Conservation (phyloP, 2,888 invertebrate species). For the Drosophila nigritarsus region DNA sequence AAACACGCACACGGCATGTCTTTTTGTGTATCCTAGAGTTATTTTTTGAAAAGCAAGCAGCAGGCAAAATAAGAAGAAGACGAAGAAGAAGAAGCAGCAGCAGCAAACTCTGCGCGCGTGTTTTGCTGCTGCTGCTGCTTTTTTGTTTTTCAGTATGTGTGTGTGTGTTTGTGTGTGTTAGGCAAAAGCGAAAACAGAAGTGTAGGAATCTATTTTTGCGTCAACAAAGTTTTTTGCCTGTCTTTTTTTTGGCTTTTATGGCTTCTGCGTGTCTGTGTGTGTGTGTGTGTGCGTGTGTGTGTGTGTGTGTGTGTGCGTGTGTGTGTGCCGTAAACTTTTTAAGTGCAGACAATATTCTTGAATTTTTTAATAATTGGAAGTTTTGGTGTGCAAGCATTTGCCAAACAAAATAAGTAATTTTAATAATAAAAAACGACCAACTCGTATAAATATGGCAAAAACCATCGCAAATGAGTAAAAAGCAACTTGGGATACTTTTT, state of each 20-base stretch:
- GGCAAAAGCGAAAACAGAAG: slow-evolving; percentile 42
- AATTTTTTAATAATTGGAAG: slow-evolving; percentile 57
- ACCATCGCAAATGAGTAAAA: neutral
- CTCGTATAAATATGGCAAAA: slow-evolving; percentile 19
- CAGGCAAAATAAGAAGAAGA: slow-evolving; percentile 31
- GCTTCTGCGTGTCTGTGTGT: slow-evolving; percentile 22
- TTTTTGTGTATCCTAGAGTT: slow-evolving; percentile 79
- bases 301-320: slow-evolving; percentile 6
- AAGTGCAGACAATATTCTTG: slow-evolving; percentile 46
- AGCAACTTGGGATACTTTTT: neutral
- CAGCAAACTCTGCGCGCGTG: slow-evolving; percentile 49
- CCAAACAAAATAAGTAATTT: slow-evolving; percentile 45
- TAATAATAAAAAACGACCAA: slow-evolving; percentile 29
- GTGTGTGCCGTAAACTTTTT: slow-evolving; percentile 50
- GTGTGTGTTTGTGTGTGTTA: slow-evolving; percentile 17
- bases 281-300: slow-evolving; percentile 7
- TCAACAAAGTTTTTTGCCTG: slow-evolving; percentile 51
- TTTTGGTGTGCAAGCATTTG: slow-evolving; percentile 20
- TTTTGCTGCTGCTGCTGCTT: slow-evolving; percentile 42
- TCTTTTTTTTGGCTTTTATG: slow-evolving; percentile 54
- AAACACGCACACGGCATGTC: slow-evolving; percentile 63
- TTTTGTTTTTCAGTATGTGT: neutral
- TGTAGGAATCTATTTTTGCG: slow-evolving; percentile 72
- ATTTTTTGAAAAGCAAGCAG: slow-evolving; percentile 75
- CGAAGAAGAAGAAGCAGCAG: slow-evolving; percentile 39